phyloP scores from a whole-genome alignment of 1,140 invertebrate species.

The Megalonaias nervosa region DNA sequence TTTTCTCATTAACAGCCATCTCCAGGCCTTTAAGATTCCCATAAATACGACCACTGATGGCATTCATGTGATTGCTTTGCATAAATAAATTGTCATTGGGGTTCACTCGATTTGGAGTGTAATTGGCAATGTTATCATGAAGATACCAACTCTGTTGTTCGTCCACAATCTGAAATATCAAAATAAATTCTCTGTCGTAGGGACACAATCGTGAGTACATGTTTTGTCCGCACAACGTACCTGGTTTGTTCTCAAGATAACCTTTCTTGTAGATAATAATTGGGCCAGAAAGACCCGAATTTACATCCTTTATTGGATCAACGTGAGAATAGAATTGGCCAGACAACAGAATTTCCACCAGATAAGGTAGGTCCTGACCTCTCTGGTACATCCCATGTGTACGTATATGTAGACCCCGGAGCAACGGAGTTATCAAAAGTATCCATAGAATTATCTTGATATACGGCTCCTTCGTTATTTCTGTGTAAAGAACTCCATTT shows the following conservation, averaged over 20 bases:
- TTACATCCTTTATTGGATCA: constrained; percentile 50
- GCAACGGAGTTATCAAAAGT: constrained; percentile 22
- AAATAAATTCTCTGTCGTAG: constrained; percentile 44
- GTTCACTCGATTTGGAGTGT: constrained; percentile 13
- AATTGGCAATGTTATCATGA: constrained; percentile 41
- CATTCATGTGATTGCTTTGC: constrained; percentile 58
- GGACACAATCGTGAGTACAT: constrained; percentile 33
- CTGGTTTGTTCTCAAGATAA: constrained; percentile 31
- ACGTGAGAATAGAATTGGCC: constrained; percentile 61
- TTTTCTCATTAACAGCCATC: constrained; percentile 48
- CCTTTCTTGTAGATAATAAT: constrained; percentile 52
- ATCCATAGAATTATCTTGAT: constrained; percentile 24
- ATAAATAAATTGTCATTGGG: constrained; percentile 37
- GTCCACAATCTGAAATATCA: constrained; percentile 49
- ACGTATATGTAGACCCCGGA: constrained; percentile 38
- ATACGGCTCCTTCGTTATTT: constrained; percentile 46
- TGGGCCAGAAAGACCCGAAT: constrained; percentile 59
- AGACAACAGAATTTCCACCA: constrained; percentile 58
- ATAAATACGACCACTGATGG: constrained; percentile 61
- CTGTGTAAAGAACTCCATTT: constrained; percentile 43
- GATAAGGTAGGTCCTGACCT: constrained; percentile 50
- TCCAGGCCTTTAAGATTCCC: constrained; percentile 56
- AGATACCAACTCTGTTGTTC: constrained; percentile 60
- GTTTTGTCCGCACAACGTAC: not conserved
- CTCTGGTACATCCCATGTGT: constrained; percentile 57